Evolutionary conservation across 2,113 vertebrate genomes (phyloP), one percentile per base, ranked within the genome.

Genomic region (Neodontobutis hainanensis): DNA sequence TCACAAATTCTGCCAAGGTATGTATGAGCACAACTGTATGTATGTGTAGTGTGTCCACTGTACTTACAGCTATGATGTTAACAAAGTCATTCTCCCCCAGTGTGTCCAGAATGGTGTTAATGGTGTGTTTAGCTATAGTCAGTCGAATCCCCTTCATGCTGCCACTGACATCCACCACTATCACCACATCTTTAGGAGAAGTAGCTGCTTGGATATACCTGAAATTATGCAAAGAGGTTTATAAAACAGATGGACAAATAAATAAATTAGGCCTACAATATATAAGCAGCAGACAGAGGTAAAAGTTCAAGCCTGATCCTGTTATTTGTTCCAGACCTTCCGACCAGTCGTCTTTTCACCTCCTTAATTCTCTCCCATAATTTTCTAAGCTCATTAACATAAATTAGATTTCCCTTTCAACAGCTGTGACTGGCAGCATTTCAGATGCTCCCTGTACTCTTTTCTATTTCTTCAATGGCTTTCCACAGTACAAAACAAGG

Each of bases 171-270:
- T 99, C 97, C 76, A 98, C 92, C 9, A 97, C 69, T 0, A 98
- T 98, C 35, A 99, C 92, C 4, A 98, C 92, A 58, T 99, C 97
- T 88, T 99, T 99, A 27, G 97, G 96, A 38, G 96, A 98, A 0
- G 97, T 97, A 50, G 96, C 96, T 0, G 96, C 97, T 75, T 99
- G 97, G 70, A 99, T 98, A 59, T 99, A 99, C 97, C 97, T 98
- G 32, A 16, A 65, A 42, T 62, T 11, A 53, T 11, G 73, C 0
- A 56, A 9, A 55, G 15, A 64, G 42, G 42, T 43, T 43, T 43
- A 43, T 43, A 42, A 43, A 10, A 40, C 9, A 35, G 27, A 46
- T 9, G 9, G 6, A 46, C 9, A 5, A 6, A 43, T 43, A 1
- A 8, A 11, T 8, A 43, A 11, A 8, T 43, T 43, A 43, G 42